A percentile compares a stretch with the other conserved stretches of the same genome.
These are phyloP conservation scores for Tamandua tetradactyla DNA, from an alignment of 2,797 vertebrate species.

Conservation along the genomic window DNA sequence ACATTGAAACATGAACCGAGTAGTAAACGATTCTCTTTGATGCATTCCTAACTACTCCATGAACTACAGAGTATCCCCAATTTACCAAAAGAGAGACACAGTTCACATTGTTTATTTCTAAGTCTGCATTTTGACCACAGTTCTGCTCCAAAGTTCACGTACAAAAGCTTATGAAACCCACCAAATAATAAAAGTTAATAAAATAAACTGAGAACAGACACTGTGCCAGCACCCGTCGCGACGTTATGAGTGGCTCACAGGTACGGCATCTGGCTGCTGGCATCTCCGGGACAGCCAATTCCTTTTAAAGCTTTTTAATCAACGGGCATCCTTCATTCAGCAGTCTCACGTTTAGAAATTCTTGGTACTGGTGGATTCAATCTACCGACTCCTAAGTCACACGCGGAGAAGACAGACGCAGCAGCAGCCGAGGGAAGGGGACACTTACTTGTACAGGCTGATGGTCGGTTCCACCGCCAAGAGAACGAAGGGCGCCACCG, in stretches of 20 bases:
- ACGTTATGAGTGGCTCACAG: fast-evolving
- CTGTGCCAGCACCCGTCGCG: fast-evolving
- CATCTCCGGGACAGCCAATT: not conserved
- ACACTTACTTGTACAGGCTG: conserved; percentile 92
- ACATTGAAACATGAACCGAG: fast-evolving
- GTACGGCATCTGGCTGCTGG: not conserved
- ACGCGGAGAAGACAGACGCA: not conserved
- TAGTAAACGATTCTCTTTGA: not conserved
- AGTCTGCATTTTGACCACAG: not conserved
- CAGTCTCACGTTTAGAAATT: not conserved
- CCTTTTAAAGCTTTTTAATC: not conserved
- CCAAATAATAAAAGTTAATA: not conserved
- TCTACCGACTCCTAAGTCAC: not conserved
- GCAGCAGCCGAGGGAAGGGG: fast-evolving
- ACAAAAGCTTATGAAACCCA: not conserved
- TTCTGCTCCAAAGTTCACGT: not conserved
- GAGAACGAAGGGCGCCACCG: conserved; percentile 93
- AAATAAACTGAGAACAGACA: fast-evolving
- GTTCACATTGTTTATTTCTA: not conserved
- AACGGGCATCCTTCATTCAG: not conserved
- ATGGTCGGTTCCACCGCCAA: conserved; percentile 91
- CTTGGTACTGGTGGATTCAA: not conserved
- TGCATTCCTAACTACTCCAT: not conserved
- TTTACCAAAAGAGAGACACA: not conserved
- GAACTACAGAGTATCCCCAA: not conserved